Percentiles rank a stretch among this genome's conserved stretches.
These are phyloP conservation scores for Theonella swinhoei DNA, from an alignment of 37 sponge, comb jelly and placozoan species.

Conservation along the genomic window DNA sequence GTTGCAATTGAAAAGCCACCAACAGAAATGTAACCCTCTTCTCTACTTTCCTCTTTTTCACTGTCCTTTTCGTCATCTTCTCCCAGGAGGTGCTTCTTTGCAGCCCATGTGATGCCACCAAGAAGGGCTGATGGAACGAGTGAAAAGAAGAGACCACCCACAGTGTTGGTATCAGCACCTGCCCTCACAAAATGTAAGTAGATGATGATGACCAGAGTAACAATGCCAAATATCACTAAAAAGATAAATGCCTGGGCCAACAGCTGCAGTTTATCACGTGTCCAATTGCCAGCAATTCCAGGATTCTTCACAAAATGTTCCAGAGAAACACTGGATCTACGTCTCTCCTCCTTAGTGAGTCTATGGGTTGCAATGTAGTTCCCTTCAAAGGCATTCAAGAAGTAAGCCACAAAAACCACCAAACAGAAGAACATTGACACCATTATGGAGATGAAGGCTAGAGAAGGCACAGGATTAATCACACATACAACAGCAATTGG, in stretches of 20 bases:
- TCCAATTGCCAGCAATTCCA: background rate
- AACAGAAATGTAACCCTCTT: too few species aligned
- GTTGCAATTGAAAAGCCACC: too few species aligned
- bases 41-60: background rate
- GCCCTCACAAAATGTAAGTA: background rate
- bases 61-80: background rate
- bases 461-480: constrained; percentile 1
- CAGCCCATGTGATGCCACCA: background rate
- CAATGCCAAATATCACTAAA: background rate
- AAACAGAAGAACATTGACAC: background rate
- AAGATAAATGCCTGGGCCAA: background rate
- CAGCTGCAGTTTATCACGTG: background rate
- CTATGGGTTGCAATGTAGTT: background rate
- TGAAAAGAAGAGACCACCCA: background rate
- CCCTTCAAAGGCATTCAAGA: background rate
- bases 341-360: background rate
- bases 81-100: background rate
- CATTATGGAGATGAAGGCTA: background rate
- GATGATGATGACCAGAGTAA: background rate
- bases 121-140: background rate
- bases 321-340: background rate
- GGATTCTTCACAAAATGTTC: background rate
- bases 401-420: background rate
- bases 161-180: background rate
- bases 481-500: background rate